phyloP scores from a whole-genome alignment of 2,113 vertebrate species.

The Eretmochelys imbricata region DNA sequence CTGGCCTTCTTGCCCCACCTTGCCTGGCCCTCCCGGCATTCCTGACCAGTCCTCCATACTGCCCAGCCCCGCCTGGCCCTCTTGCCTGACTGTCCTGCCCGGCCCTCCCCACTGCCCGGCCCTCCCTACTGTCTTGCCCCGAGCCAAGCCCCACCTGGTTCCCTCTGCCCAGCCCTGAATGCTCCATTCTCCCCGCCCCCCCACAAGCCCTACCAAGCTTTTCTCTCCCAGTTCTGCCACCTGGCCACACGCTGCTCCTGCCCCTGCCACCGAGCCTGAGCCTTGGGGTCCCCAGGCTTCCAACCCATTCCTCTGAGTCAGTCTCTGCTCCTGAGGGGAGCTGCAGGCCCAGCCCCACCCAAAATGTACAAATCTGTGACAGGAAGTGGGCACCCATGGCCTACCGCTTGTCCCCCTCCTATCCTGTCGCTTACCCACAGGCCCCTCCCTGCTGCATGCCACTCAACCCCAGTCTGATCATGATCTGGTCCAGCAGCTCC shows the following conservation, averaged over 20 bases:
- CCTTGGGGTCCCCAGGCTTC: not conserved
- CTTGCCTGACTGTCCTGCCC: not conserved
- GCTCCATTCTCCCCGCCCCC: not conserved
- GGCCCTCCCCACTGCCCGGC: not conserved
- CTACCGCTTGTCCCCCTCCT: not conserved
- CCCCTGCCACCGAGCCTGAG: not conserved
- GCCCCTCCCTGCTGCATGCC: not conserved
- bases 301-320: not conserved
- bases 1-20: too few relatives aligned
- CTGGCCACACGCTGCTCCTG: too few relatives aligned
- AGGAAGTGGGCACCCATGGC: too few relatives aligned
- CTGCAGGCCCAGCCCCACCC: not conserved
- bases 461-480: too few relatives aligned
- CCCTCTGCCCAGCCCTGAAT: not conserved
- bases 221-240: not conserved
- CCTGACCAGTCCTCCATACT: not conserved
- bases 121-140: not conserved
- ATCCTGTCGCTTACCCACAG: not conserved
- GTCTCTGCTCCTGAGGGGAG: not conserved
- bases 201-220: too few relatives aligned
- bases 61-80: fast-evolving
- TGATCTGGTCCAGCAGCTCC: not conserved
- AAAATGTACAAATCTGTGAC: fast-evolving
- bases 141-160: fast-evolving
- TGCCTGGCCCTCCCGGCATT: not conserved